Percentiles rank a stretch among this genome's conserved stretches.
Evolutionary conservation across 2,888 invertebrate genomes (phyloP).

Genomic region (Leptinotarsa peninsularis): DNA sequence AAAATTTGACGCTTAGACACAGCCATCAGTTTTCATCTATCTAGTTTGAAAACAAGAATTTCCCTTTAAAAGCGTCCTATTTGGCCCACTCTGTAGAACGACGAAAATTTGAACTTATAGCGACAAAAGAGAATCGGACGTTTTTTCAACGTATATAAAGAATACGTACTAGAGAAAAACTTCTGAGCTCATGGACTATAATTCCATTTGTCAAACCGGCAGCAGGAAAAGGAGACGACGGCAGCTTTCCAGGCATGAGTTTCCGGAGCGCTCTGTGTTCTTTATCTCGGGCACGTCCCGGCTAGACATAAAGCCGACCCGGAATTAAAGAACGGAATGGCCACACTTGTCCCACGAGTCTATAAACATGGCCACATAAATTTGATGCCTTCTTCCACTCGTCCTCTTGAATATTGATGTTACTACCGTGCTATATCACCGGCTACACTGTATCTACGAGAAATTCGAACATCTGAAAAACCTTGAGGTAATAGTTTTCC

Average conservation of each 20-base stretch:
- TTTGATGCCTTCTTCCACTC: constrained; percentile 66
- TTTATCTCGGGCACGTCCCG: constrained; percentile 64
- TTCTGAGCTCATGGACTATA: background rate
- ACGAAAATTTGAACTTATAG: too few relatives aligned
- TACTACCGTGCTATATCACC: constrained; percentile 64
- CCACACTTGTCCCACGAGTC: constrained; percentile 67
- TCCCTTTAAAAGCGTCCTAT: too few relatives aligned
- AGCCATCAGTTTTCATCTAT: too few relatives aligned
- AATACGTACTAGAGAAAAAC: background rate
- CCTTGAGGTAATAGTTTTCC: constrained; percentile 40
- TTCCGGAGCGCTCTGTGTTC: constrained; percentile 53
- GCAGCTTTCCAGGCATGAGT: constrained; percentile 20
- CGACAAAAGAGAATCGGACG: too few relatives aligned
- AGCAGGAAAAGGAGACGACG: constrained; percentile 15
- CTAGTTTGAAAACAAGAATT: too few relatives aligned
- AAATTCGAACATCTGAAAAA: constrained; percentile 42
- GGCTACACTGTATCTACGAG: constrained; percentile 42
- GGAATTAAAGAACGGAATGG: constrained; percentile 67
- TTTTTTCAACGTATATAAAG: too few relatives aligned
- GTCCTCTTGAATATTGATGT: constrained; percentile 66
- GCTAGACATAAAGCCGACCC: constrained; percentile 65
- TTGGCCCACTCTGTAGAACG: too few relatives aligned
- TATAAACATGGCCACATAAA: constrained; percentile 68
- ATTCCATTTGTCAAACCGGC: constrained; percentile 13
- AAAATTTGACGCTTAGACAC: too few relatives aligned